These are phyloP conservation scores for Lagenorhynchus albirostris DNA, from an alignment of 2,113 vertebrate species.

Conservation along the genomic window DNA sequence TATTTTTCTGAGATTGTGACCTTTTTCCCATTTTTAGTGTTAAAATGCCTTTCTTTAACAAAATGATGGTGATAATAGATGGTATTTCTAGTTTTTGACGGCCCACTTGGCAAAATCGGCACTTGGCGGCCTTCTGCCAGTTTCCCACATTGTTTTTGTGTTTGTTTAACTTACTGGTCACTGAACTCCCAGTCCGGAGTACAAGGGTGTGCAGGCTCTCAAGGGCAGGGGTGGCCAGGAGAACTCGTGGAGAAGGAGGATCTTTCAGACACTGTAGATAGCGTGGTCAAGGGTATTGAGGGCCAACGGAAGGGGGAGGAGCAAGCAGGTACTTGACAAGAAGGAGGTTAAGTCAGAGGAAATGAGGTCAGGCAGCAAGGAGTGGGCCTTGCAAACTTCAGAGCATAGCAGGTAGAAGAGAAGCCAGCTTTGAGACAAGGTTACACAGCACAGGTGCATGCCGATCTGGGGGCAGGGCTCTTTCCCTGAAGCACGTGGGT, in stretches of 20 bases:
- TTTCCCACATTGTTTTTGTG: neutral
- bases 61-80: neutral
- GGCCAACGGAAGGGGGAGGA: neutral
- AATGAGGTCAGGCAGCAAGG: neutral
- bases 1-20: neutral
- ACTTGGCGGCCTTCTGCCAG: neutral
- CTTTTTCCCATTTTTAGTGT: conserved; percentile 12
- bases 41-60: conserved; percentile 4
- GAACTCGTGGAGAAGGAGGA: neutral
- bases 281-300: neutral
- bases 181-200: neutral
- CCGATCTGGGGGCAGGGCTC: no score
- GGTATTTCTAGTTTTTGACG: conserved; percentile 30
- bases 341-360: neutral
- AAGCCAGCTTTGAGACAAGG: neutral
- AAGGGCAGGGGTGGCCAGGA: neutral
- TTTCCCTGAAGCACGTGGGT: neutral
- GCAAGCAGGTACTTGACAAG: neutral
- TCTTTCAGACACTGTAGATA: neutral
- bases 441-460: neutral
- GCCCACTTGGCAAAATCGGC: neutral
- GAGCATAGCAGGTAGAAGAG: neutral
- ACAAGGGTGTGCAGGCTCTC: neutral
- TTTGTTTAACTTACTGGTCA: neutral
- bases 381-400: neutral